Evolutionary conservation across 1,140 invertebrate species (phyloP).

Genomic region (Aradophagus sp.): DNA sequence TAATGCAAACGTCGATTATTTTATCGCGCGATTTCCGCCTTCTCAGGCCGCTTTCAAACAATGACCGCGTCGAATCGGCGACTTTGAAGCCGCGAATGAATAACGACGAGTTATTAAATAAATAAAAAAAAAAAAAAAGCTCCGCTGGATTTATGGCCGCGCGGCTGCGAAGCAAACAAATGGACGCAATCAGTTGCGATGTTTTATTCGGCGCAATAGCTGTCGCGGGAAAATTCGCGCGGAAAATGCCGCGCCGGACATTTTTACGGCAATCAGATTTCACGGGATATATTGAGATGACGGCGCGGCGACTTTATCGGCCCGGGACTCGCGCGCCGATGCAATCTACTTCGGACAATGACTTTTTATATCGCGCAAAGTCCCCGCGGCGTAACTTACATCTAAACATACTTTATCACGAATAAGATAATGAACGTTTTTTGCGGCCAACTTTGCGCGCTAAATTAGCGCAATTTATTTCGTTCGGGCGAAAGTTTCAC

Average conservation of each 20-base stretch:
- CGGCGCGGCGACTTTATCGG: slow-evolving; percentile 36
- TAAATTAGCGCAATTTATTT: slow-evolving; percentile 50
- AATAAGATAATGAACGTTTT: slow-evolving; percentile 35
- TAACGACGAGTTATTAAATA: slow-evolving; percentile 38
- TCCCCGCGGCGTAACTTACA: slow-evolving; percentile 30
- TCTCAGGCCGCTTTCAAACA: slow-evolving; percentile 7
- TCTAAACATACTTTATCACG: slow-evolving; percentile 41
- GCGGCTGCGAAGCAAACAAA: slow-evolving; percentile 32
- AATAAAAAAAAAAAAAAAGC: slow-evolving; percentile 13
- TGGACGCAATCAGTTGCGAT: slow-evolving; percentile 46
- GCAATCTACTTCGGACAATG: slow-evolving; percentile 43
- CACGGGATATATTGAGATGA: slow-evolving; percentile 52
- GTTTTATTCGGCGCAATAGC: slow-evolving; percentile 51
- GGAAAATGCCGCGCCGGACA: slow-evolving; percentile 30
- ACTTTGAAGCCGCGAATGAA: slow-evolving; percentile 16
- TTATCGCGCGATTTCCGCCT: slow-evolving; percentile 14
- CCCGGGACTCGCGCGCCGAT: slow-evolving; percentile 34
- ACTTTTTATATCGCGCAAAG: slow-evolving; percentile 35
- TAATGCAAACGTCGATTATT: slow-evolving; percentile 8
- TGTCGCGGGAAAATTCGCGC: slow-evolving; percentile 45
- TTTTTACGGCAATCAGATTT: slow-evolving; percentile 55
- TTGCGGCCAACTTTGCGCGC: slow-evolving; percentile 24
- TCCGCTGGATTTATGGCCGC: slow-evolving; percentile 30
- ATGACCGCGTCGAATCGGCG: slow-evolving; percentile 50
- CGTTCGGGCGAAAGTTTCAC: slow-evolving; percentile 19